These are phyloP conservation scores for Caerostris extrusa DNA, from an alignment of 1,140 invertebrate genomes.

Conservation along the genomic window DNA sequence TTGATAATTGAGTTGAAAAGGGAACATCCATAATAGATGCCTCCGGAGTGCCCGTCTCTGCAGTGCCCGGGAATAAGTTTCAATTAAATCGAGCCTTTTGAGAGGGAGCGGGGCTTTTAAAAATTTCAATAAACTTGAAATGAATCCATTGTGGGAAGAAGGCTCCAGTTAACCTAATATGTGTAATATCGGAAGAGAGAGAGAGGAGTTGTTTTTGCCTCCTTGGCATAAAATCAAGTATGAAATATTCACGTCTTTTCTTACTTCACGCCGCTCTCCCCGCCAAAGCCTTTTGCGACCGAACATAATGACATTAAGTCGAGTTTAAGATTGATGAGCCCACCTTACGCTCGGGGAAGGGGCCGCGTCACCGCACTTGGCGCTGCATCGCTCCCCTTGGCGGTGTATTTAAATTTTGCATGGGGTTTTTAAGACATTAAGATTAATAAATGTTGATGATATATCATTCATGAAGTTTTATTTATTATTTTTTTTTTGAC, in stretches of 20 bases:
- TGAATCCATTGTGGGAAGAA: constrained; percentile 70
- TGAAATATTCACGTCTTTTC: constrained; percentile 77
- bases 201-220: constrained; percentile 26
- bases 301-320: constrained; percentile 77
- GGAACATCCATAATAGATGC: constrained; percentile 60
- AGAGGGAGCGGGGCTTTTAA: constrained; percentile 18
- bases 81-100: constrained; percentile 73
- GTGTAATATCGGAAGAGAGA: constrained; percentile 22
- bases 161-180: constrained; percentile 74
- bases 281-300: constrained; percentile 73
- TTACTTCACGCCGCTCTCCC: constrained; percentile 51
- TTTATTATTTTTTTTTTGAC: no score
- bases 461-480: no score
- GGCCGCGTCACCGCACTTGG: constrained; percentile 15
- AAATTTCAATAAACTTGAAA: constrained; percentile 62
- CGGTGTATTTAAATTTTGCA: neutral
- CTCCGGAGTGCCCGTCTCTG: constrained; percentile 15
- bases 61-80: constrained; percentile 67
- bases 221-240: constrained; percentile 74
- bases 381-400: neutral
- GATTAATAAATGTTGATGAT: no score
- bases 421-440: no score
- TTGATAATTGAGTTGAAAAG: constrained; percentile 72
- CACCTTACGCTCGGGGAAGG: constrained; percentile 67
- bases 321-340: constrained; percentile 76